These are phyloP conservation scores for Tethea ocularis DNA, from an alignment of 2,888 invertebrate species.

Conservation along the genomic window DNA sequence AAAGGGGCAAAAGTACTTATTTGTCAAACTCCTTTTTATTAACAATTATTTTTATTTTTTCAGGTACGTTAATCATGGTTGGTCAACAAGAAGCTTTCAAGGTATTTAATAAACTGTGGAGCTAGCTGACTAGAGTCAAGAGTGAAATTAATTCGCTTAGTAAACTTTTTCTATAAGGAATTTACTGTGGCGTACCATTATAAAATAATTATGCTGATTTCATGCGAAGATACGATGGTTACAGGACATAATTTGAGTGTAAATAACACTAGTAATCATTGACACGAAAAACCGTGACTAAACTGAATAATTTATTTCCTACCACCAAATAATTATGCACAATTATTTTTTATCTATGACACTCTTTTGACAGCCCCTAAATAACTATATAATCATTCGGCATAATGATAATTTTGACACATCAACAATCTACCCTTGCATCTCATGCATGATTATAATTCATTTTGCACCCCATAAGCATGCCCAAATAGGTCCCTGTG, in stretches of 20 bases:
- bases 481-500: neutral
- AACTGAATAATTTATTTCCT: neutral
- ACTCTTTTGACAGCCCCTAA: neutral
- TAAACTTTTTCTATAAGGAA: no score
- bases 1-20: neutral
- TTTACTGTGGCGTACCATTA: no score
- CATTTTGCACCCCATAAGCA: neutral
- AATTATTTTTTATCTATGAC: neutral
- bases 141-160: no score
- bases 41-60: neutral
- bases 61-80: neutral
- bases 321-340: neutral
- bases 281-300: neutral
- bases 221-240: no score
- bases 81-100: neutral
- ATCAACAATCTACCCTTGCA: neutral
- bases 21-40: no score
- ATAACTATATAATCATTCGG: neutral
- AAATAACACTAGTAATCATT: no score
- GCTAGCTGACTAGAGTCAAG: neutral
- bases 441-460: neutral
- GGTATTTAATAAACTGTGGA: neutral
- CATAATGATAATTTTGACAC: neutral
- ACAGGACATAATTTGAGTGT: no score
- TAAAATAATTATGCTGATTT: no score